Evolutionary conservation across 2,113 vertebrate genomes (phyloP).

Genomic region (Ictalurus punctatus): DNA sequence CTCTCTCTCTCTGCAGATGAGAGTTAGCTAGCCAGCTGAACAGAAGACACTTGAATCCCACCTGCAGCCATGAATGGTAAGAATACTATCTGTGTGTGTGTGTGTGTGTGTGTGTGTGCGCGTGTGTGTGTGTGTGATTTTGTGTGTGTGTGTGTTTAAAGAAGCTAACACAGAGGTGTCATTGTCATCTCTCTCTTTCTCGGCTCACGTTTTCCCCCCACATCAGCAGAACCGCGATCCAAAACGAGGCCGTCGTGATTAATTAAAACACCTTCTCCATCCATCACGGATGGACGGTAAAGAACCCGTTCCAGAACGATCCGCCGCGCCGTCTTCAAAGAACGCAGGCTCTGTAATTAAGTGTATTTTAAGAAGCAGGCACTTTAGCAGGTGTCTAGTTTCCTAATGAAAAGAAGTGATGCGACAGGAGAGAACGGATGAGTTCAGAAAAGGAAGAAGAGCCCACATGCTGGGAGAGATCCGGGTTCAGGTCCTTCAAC

Average conservation of each 20-base stretch:
- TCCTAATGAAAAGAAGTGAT: background rate
- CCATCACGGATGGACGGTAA: too few relatives aligned
- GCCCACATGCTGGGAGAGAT: background rate
- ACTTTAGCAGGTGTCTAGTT: background rate
- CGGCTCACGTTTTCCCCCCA: background rate
- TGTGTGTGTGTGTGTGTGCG: background rate
- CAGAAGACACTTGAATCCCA: conserved; percentile 63
- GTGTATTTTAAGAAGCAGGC: background rate
- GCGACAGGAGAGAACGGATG: background rate
- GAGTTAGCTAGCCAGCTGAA: conserved; percentile 65
- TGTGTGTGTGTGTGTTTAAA: background rate
- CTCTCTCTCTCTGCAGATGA: conserved; percentile 60
- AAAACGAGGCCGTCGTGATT: conserved; percentile 28
- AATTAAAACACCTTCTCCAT: background rate
- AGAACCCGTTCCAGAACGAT: background rate
- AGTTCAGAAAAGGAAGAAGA: background rate
- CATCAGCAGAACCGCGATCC: conserved; percentile 8
- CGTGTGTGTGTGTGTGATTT: background rate
- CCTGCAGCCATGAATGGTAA: conserved; percentile 78
- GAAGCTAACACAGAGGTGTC: conserved; percentile 4
- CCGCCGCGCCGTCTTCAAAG: background rate
- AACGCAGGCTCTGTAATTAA: background rate
- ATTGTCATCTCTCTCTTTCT: background rate
- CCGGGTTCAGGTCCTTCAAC: conserved; percentile 12
- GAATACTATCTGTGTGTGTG: conserved; percentile 33